These are phyloP conservation scores for Apostichopus parvimensis DNA, from an alignment of 35 echinoderm and acorn worm genomes.

Conservation along the genomic window DNA sequence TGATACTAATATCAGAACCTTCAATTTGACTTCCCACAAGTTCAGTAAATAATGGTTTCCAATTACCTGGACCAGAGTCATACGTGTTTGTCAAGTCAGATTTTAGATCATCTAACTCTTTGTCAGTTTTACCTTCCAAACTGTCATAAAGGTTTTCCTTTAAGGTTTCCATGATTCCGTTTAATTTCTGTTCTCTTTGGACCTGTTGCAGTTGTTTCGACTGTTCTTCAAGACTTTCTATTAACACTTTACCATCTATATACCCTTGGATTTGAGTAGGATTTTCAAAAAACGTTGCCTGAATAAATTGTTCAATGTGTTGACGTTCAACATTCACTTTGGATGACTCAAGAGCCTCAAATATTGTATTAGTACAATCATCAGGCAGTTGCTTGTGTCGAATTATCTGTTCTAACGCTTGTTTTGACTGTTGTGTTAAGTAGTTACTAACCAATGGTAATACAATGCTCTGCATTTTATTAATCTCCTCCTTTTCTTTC, in stretches of 20 bases:
- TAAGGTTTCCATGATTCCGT: neutral
- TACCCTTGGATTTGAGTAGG: neutral
- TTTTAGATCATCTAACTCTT: neutral
- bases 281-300: neutral
- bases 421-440: neutral
- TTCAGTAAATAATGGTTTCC: neutral
- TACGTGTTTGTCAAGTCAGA: neutral
- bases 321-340: neutral
- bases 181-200: neutral
- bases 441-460: neutral
- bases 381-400: neutral
- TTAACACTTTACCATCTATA: neutral
- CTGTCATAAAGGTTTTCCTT: neutral
- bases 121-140: neutral
- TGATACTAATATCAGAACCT: neutral
- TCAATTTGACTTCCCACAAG: neutral
- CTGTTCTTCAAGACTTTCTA: neutral
- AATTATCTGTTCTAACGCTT: neutral
- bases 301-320: neutral
- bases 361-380: neutral
- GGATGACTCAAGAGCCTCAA: neutral
- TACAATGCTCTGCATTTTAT: neutral
- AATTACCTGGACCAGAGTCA: neutral
- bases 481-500: neutral
- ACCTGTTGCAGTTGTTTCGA: neutral